Evolutionary conservation across 2,888 invertebrate genomes (phyloP).

Genomic region (Agriopis aurantiaria): DNA sequence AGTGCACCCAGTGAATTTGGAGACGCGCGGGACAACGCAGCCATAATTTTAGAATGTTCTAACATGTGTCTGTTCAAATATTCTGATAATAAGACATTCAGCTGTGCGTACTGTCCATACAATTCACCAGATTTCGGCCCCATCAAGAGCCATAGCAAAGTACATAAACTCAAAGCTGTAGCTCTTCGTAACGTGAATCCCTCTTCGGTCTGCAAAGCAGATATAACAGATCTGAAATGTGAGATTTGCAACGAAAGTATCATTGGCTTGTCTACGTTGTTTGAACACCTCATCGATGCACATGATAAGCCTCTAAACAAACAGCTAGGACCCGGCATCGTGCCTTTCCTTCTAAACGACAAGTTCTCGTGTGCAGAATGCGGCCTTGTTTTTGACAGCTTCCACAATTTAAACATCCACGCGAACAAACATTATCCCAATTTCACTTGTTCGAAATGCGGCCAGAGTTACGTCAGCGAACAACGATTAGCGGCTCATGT

Average conservation of each 20-base stretch:
- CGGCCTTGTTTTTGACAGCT: constrained; percentile 11
- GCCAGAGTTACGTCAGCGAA: constrained; percentile 41
- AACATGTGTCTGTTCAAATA: constrained; percentile 23
- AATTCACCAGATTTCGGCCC: constrained; percentile 15
- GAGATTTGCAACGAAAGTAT: constrained; percentile 31
- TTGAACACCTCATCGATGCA: constrained; percentile 26
- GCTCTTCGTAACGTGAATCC: neutral
- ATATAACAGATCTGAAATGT: constrained; percentile 36
- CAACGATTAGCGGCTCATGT: constrained; percentile 36
- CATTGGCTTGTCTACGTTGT: constrained; percentile 13
- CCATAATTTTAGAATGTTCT: constrained; percentile 17
- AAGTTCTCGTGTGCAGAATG: constrained; percentile 29
- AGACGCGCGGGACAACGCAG: constrained; percentile 20
- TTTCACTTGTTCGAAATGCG: constrained; percentile 60
- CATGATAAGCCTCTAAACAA: constrained; percentile 32
- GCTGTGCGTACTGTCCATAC: constrained; percentile 17
- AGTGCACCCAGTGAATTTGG: neutral
- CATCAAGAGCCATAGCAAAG: constrained; percentile 5
- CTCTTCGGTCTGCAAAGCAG: constrained; percentile 20
- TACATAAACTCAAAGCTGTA: constrained; percentile 1
- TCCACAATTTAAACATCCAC: constrained; percentile 52
- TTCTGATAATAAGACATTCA: constrained; percentile 1
- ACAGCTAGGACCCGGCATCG: constrained; percentile 19
- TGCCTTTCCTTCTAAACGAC: constrained; percentile 29
- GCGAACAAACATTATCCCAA: constrained; percentile 65